Percentiles rank a stretch among this genome's conserved stretches.
Conservation (phyloP, 2,113 vertebrate genomes). For the Hyaena hyaena region DNA sequence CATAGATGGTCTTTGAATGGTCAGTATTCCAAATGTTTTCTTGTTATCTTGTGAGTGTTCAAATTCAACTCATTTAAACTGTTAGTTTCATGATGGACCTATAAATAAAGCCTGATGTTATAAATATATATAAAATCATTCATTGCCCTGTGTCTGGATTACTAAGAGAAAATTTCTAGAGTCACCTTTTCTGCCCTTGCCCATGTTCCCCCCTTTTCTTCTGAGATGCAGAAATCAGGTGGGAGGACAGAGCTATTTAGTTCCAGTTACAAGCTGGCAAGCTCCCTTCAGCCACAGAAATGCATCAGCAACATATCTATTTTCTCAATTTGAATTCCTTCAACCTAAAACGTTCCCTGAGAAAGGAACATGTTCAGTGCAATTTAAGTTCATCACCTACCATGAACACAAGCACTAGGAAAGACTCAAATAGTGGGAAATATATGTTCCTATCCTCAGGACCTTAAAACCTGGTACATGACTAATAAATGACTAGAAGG, state of each 20-base stretch:
- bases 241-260: background rate
- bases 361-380: background rate
- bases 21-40: slow-evolving; percentile 41
- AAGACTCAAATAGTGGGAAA: background rate
- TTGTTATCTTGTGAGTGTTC: slow-evolving; percentile 38
- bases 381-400: background rate
- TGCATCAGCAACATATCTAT: background rate
- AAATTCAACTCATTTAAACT: slow-evolving; percentile 49
- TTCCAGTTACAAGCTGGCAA: background rate
- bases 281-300: background rate
- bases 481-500: background rate
- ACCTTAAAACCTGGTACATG: slow-evolving; percentile 25
- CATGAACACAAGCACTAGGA: background rate
- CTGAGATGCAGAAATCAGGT: slow-evolving; percentile 40
- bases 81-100: background rate
- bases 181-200: slow-evolving; percentile 39
- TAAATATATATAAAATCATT: background rate
- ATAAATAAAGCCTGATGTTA: background rate
- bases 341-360: slow-evolving; percentile 1
- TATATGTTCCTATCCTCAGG: background rate
- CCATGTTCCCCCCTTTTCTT: background rate
- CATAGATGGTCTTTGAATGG: slow-evolving; percentile 11
- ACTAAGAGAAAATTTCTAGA: slow-evolving; percentile 19
- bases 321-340: slow-evolving; percentile 60
- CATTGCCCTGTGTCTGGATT: slow-evolving; percentile 25